Evolutionary conservation across 2,113 vertebrate genomes (phyloP).

Genomic region (Solenodon paradoxus): DNA sequence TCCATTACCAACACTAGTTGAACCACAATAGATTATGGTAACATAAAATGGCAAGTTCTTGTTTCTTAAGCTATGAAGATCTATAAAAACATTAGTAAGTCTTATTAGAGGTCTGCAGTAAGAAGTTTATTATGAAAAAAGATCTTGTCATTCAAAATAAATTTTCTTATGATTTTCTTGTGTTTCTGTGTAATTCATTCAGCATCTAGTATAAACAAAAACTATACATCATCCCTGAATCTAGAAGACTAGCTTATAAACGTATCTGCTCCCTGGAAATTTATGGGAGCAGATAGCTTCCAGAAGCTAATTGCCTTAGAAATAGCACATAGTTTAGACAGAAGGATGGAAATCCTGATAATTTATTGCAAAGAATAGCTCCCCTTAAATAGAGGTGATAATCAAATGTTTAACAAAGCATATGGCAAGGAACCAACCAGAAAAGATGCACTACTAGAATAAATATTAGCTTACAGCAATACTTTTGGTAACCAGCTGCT

Average conservation of each 20-base stretch:
- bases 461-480: background rate
- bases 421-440: background rate
- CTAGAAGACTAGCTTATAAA: background rate
- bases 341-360: background rate
- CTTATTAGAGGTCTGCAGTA: background rate
- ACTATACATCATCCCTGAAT: background rate
- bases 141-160: conserved; percentile 18
- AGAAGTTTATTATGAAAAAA: background rate
- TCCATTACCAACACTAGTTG: background rate
- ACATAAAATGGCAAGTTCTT: background rate
- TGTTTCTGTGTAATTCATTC: background rate
- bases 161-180: background rate
- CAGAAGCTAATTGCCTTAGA: background rate
- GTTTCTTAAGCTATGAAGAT: background rate
- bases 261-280: background rate
- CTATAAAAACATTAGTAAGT: background rate
- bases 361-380: background rate
- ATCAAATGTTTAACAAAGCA: background rate
- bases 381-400: background rate
- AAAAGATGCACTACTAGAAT: background rate
- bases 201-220: background rate
- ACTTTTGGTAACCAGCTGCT: background rate
- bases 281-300: background rate
- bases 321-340: background rate
- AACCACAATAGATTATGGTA: background rate